Conservation (phyloP, 2,888 invertebrate genomes). For the Leucophora obtusa region DNA sequence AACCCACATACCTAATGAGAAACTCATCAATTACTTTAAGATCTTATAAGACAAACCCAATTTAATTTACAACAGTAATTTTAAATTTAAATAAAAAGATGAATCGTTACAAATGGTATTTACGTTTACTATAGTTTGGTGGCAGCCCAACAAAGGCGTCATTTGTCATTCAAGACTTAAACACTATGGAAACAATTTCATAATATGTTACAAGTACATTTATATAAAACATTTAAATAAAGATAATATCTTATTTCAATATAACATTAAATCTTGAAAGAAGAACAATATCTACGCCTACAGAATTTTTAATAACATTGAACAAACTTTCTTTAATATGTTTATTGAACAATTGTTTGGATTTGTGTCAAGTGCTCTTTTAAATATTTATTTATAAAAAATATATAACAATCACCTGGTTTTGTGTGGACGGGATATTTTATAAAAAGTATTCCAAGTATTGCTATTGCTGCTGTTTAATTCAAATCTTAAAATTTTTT, state of each 20-base stretch:
- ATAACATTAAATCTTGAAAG: neutral
- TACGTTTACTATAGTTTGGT: constrained; percentile 13
- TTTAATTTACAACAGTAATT: constrained; percentile 1
- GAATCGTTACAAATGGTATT: constrained; percentile 23
- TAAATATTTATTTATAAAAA: neutral
- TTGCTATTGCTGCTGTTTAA: neutral
- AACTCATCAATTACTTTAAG: neutral
- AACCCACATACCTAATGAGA: constrained; percentile 31
- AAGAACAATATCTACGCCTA: constrained; percentile 37
- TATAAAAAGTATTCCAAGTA: constrained; percentile 20
- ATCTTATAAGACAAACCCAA: constrained; percentile 24
- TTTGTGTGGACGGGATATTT: neutral
- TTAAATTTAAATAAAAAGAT: constrained; percentile 4
- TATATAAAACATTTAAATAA: neutral
- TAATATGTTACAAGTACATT: neutral
- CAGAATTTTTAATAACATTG: constrained; percentile 24
- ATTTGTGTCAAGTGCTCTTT: constrained; percentile 36
- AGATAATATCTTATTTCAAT: constrained; percentile 10
- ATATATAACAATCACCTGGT: constrained; percentile 36
- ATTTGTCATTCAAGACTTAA: constrained; percentile 27
- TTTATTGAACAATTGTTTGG: constrained; percentile 1
- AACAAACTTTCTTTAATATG: constrained; percentile 10
- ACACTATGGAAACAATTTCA: neutral
- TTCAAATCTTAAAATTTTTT: neutral
- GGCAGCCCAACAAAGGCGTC: constrained; percentile 8